phyloP scores from a whole-genome alignment of 2,888 invertebrate species.

The Pandemis cinnamomeana region DNA sequence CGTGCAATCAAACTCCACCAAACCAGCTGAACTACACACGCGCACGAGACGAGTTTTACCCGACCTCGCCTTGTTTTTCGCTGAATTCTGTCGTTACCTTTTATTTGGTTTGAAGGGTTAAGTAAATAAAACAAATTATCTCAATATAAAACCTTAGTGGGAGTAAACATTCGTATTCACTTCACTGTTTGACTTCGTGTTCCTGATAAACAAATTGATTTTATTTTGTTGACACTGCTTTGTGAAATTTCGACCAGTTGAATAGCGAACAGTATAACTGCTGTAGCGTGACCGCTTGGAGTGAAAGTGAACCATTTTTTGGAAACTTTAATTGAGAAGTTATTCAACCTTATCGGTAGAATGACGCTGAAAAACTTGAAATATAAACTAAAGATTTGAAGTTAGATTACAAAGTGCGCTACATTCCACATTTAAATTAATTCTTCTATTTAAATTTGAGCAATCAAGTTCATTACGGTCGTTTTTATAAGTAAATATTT shows the following conservation, averaged over 20 bases:
- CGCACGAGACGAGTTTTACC: too few relatives aligned
- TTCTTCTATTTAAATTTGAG: neutral
- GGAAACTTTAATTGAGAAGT: constrained; percentile 8
- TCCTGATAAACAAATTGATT: constrained; percentile 1
- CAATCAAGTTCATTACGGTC: neutral
- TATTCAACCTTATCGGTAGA: constrained; percentile 13
- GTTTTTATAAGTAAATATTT: neutral
- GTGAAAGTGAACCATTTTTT: constrained; percentile 25
- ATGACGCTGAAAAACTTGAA: neutral
- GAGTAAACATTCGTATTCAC: too few relatives aligned
- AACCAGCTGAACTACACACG: too few relatives aligned
- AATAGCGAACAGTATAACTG: neutral
- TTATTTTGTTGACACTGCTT: constrained; percentile 4
- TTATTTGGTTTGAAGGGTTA: too few relatives aligned
- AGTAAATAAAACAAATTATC: neutral
- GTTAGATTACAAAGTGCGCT: neutral
- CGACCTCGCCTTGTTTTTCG: too few relatives aligned
- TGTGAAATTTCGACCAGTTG: constrained; percentile 4
- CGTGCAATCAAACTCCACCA: too few relatives aligned
- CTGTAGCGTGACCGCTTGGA: constrained; percentile 16
- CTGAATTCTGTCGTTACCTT: too few relatives aligned
- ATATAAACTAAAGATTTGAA: neutral
- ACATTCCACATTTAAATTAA: too few relatives aligned
- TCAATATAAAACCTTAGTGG: too few relatives aligned
- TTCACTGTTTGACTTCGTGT: neutral